These are phyloP conservation scores for Bombyx huttoni DNA, from an alignment of 2,888 invertebrate genomes.

Conservation along the genomic window DNA sequence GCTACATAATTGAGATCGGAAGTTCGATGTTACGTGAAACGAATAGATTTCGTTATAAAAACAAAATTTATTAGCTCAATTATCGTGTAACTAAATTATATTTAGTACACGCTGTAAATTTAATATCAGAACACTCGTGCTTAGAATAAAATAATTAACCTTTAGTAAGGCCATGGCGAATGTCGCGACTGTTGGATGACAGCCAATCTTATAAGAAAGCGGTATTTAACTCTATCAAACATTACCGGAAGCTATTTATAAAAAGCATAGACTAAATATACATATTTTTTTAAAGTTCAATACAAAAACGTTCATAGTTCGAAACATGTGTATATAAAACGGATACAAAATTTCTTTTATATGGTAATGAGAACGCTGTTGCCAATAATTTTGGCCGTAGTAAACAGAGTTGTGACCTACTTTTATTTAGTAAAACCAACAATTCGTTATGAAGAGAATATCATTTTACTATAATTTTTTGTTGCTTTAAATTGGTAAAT, in stretches of 20 bases:
- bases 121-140: constrained; percentile 17
- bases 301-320: constrained; percentile 7
- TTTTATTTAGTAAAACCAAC: constrained; percentile 7
- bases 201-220: constrained; percentile 39
- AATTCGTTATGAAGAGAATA: too few relatives aligned
- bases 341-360: not conserved
- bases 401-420: constrained; percentile 24
- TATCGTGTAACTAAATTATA: not conserved
- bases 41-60: not conserved
- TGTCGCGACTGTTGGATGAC: constrained; percentile 49
- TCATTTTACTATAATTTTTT: too few relatives aligned
- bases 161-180: constrained; percentile 53
- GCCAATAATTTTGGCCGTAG: constrained; percentile 19
- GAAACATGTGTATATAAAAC: constrained; percentile 2
- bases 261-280: constrained; percentile 8
- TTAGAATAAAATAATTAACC: constrained; percentile 58
- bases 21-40: not conserved
- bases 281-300: not conserved
- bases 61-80: not conserved
- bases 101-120: constrained; percentile 8
- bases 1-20: not conserved
- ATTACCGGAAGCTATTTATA: constrained; percentile 13
- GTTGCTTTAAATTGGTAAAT: too few relatives aligned
- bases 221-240: constrained; percentile 24
- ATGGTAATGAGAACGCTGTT: constrained; percentile 12